phyloP scores from a whole-genome alignment of 2,113 vertebrate genomes.

The Gnathonemus longibarbis region DNA sequence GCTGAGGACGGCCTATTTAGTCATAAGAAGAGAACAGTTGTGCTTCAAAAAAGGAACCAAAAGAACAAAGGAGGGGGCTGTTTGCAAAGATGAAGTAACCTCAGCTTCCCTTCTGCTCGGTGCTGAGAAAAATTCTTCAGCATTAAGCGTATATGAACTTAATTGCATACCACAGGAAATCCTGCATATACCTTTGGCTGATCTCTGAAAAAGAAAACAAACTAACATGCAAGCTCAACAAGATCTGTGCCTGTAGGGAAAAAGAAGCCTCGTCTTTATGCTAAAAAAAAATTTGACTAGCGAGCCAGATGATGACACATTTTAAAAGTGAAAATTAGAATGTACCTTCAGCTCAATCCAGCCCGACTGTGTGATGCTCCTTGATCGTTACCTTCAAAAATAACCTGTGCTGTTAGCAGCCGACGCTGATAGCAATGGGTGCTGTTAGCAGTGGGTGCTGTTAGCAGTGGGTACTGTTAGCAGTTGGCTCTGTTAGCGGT shows the following conservation, averaged over 20 bases:
- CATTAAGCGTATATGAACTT: neutral
- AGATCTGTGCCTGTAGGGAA: no score
- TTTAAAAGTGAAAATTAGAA: neutral
- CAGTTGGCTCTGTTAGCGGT: no score
- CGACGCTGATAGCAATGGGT: neutral
- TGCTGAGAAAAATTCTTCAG: neutral
- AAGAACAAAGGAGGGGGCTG: neutral
- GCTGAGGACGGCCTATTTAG: neutral
- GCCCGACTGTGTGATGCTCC: neutral
- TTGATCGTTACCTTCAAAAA: neutral
- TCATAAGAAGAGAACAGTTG: neutral
- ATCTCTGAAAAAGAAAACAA: neutral
- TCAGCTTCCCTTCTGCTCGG: neutral
- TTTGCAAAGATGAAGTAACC: neutral
- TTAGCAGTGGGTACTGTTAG: neutral
- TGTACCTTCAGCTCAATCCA: neutral
- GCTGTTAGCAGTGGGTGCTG: neutral
- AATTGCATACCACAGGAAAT: neutral
- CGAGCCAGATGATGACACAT: neutral
- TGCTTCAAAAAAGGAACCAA: neutral
- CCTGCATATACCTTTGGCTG: neutral
- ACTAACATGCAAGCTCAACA: conserved; percentile 5
- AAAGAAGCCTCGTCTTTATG: neutral
- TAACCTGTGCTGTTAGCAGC: neutral
- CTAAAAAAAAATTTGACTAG: neutral